phyloP scores from a whole-genome alignment of 2,888 invertebrate genomes.

The Latrodectus elegans region DNA sequence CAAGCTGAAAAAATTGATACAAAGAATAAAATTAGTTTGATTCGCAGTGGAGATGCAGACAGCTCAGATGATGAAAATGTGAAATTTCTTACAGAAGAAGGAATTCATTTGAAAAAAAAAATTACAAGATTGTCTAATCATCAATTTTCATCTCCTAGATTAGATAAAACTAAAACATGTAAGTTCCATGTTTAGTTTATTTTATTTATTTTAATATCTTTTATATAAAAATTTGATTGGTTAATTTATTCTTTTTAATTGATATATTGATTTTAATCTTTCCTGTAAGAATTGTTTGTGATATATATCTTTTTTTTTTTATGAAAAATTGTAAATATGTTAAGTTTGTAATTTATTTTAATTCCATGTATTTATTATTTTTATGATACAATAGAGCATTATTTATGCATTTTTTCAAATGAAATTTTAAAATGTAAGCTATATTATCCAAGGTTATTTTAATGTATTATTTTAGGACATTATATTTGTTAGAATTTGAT shows the following conservation, averaged over 20 bases:
- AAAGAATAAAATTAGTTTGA: neutral
- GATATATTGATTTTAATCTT: too few relatives aligned
- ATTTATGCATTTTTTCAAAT: too few relatives aligned
- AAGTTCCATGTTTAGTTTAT: neutral
- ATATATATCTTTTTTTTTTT: too few relatives aligned
- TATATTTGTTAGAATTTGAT: too few relatives aligned
- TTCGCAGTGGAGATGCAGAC: constrained; percentile 48
- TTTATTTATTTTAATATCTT: neutral
- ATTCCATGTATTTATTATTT: too few relatives aligned
- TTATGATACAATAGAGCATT: too few relatives aligned
- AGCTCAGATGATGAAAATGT: constrained; percentile 48
- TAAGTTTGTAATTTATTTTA: too few relatives aligned
- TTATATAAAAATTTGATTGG: neutral
- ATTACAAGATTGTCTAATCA: neutral
- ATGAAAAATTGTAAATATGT: too few relatives aligned
- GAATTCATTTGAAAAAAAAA: constrained; percentile 35
- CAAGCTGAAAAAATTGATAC: neutral
- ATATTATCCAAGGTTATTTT: too few relatives aligned
- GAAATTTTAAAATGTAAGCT: too few relatives aligned
- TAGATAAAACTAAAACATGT: constrained; percentile 15
- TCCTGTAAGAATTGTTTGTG: too few relatives aligned
- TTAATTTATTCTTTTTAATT: neutral
- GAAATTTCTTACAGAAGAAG: constrained; percentile 33
- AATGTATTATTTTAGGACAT: too few relatives aligned
- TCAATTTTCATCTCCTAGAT: neutral